Evolutionary conservation across 2,113 vertebrate species (phyloP), one percentile per base, ranked within the genome.

Genomic region (Clinocottus analis): DNA sequence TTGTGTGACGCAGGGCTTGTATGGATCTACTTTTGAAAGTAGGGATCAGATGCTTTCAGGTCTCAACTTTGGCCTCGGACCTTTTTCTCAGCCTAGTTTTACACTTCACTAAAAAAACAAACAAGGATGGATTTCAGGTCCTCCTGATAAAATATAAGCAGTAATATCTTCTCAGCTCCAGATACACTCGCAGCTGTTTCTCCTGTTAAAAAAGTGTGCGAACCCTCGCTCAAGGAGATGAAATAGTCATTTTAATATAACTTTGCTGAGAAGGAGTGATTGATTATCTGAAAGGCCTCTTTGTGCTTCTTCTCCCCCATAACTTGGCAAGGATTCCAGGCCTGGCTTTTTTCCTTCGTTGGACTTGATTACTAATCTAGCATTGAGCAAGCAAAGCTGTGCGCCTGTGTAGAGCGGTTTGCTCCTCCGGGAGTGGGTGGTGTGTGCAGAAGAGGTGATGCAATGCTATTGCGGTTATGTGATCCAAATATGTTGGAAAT

Each of bases 221-320:
- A 71, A n/a, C 29, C 2, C 4, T 47, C 14, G 2, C 19, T 37
- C 17, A 8, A 35, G 41, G 51, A 3, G 25, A 49, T 61, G 47
- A 49, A 43, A 55, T 79, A 33, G 41, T 62, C 31, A 45, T 41
- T 59, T 63, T 55, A 60, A 33, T 60, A 5, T 51, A 73, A 49
- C 21, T 10, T 56, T 75, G 13, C 43, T 33, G 4, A 78, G 65
- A 49, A 27, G 4, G 37, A 19, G n/a, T 56, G 31, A 82, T 55
- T 82, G 60, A 88, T 85, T 51, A 66, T 66, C 58, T 85, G 77
- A 88, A 82, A 75, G 77, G 41, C 53, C 31, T 72, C 77, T 80
- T 83, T 89, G 66, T 83, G 72, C 47, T 45, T 47, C n/a, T 5
- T 13, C 16, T n/a, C 31, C 27, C 17, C 11, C 63, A 45, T 45